Percentiles rank a stretch among this genome's conserved stretches.
phyloP scores from a whole-genome alignment of 2,888 invertebrate species.

The Timema cristinae region DNA sequence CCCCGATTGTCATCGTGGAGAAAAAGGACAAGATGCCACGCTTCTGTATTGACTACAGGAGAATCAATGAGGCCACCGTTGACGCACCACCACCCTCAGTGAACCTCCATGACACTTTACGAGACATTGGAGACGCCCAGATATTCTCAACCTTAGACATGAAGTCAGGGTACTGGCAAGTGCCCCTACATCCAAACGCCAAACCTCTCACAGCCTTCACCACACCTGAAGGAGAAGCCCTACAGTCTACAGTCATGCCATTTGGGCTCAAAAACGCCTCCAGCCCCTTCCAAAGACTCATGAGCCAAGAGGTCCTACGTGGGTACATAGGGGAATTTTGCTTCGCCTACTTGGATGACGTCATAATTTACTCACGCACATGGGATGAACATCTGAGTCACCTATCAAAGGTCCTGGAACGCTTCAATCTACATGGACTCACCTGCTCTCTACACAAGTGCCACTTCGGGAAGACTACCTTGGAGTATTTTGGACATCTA shows the following conservation, averaged over 20 bases:
- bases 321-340: background rate
- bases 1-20: no score
- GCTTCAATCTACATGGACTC: background rate
- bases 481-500: background rate
- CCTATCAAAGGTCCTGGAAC: background rate
- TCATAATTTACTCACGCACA: background rate
- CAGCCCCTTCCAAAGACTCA: background rate
- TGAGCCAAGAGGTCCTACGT: background rate
- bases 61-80: no score
- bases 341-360: background rate
- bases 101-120: no score
- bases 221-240: background rate
- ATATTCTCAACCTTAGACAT: no score
- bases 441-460: background rate
- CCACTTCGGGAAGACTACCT: background rate
- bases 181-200: background rate
- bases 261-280: constrained; percentile 2
- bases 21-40: no score
- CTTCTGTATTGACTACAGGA: no score
- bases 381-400: background rate
- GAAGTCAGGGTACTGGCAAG: background rate
- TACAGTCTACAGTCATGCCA: constrained; percentile 30
- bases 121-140: no score
- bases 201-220: background rate
- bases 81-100: no score